Base-by-base conservation (phyloP, 2,797 vertebrate species). In the Oryzias sinensis region DNA sequence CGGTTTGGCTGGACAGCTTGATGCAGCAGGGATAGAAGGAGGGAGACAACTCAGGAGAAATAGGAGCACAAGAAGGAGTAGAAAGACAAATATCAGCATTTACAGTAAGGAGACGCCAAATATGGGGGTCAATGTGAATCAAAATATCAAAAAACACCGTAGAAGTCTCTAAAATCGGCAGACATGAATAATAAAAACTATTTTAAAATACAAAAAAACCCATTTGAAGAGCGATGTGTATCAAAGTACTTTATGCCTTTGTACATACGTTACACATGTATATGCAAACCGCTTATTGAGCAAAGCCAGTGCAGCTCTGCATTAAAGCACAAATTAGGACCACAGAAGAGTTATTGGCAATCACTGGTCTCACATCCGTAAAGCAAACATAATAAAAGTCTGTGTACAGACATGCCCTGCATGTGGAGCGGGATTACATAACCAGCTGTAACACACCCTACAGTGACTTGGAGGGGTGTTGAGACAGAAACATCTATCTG, bases 331-430 rank as follows among this genome's bases (percentile, higher is more conserved):
- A 37, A 37, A 33, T 11, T 11, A 37, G 33, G 9, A 37, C 9
- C 11, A 37, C 33, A 37, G 11, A 37, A 37, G 3, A 52, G 40
- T 27, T 0, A 3, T 14, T 6, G 9, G 33, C 49, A 49, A 65
- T 65, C 49, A 33, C 22, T 6, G 20, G 54, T 62, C 67, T 64
- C 54, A 43, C 47, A 37, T 0, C 14, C 18, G 60, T 44, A 53
- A 45, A 61, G 24, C 42, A 46, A 20, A 44, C 20, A 54, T 20
- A 25, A 47, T 47, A 65, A 46, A 47, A 44, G 24, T 43, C 42
- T 40, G 59, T 5, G 80, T 74, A 78, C 54, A 68, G 77, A 51
- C 86, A 68, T 85, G 85, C 52, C 74, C 70, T 76, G 47, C 14
- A 50, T 62, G 65, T 49, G 72, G 77, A 63, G 59, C 68, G 43